Percentiles rank a stretch among this genome's conserved stretches.
Conservation (phyloP, 2,113 vertebrate genomes). For the Arothron firmamentum region DNA sequence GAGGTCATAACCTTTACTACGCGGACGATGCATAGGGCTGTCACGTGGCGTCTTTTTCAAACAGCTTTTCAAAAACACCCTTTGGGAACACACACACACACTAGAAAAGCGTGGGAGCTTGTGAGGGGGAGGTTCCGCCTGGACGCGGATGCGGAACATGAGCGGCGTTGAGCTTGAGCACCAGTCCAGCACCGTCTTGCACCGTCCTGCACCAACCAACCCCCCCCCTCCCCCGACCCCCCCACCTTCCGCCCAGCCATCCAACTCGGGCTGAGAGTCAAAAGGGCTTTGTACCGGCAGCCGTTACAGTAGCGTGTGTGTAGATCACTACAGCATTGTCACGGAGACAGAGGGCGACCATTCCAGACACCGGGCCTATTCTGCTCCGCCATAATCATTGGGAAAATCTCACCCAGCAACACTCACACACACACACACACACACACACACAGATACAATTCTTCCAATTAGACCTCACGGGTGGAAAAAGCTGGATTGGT, state of each 20-base stretch:
- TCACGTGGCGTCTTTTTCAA: too few relatives aligned
- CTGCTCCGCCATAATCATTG: conserved; percentile 56
- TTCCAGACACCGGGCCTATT: conserved; percentile 49
- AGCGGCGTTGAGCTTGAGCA: too few relatives aligned
- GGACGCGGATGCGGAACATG: neutral
- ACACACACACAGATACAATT: too few relatives aligned
- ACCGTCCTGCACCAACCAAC: neutral
- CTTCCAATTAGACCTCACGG: too few relatives aligned
- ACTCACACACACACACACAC: conserved; percentile 13
- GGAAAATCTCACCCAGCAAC: conserved; percentile 37
- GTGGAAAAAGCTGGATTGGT: too few relatives aligned
- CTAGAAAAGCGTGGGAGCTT: conserved; percentile 30
- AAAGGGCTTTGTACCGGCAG: conserved; percentile 68
- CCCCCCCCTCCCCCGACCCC: neutral
- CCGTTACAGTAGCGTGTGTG: conserved; percentile 51
- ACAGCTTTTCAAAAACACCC: conserved; percentile 1
- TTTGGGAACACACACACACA: neutral
- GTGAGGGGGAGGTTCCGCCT: conserved; percentile 24
- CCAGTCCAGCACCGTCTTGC: too few relatives aligned
- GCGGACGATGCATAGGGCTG: too few relatives aligned
- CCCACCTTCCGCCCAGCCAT: neutral
- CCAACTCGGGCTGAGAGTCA: conserved; percentile 36
- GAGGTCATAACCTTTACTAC: too few relatives aligned
- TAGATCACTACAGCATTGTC: conserved; percentile 70
- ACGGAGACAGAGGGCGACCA: conserved; percentile 54